phyloP scores from a whole-genome alignment of 2,113 vertebrate genomes.

The Elaphurus davidianus region DNA sequence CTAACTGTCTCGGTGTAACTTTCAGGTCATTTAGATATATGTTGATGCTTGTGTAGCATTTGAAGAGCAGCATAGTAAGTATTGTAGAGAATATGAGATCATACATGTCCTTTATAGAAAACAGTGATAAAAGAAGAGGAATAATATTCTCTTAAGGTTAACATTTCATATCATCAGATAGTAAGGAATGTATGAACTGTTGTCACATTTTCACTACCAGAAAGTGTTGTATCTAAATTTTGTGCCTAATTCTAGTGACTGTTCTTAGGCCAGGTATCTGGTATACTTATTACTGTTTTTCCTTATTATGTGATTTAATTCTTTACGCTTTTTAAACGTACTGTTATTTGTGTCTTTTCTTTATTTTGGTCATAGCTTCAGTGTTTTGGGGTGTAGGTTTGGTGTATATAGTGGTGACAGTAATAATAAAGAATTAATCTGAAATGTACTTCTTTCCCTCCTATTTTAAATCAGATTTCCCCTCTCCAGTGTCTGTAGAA shows the following conservation, averaged over 20 bases:
- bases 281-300: not conserved
- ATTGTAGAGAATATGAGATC: not conserved
- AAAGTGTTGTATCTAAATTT: not conserved
- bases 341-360: not conserved
- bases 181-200: not conserved
- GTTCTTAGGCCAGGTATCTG: not conserved
- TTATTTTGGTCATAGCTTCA: not conserved
- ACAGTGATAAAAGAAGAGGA: not conserved
- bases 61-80: not conserved
- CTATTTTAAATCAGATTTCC: not conserved
- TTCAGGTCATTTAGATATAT: not conserved
- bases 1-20: not conserved
- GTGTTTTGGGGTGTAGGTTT: slow-evolving; percentile 2
- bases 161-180: not conserved
- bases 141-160: not conserved
- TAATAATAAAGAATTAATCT: not conserved
- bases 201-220: not conserved
- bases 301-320: not conserved
- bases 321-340: not conserved
- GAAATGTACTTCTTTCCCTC: not conserved
- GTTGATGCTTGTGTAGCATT: not conserved
- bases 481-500: not conserved
- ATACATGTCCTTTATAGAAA: not conserved
- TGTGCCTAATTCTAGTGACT: not conserved
- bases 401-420: not conserved